Conservation (phyloP, 2,888 invertebrate species). For the Calameuta pallipes region DNA sequence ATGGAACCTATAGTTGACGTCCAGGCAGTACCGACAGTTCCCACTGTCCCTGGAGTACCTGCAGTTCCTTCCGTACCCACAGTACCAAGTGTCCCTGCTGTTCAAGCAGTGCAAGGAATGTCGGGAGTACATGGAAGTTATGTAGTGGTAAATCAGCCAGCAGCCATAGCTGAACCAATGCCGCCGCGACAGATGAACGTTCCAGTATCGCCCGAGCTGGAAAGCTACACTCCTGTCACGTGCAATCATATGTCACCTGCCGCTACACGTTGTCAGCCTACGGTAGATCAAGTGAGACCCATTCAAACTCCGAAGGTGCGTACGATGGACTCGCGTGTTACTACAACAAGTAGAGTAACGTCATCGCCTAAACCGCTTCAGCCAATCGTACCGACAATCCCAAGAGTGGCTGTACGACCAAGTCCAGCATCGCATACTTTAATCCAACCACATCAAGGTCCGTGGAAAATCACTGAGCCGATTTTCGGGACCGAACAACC, state of each 20-base stretch:
- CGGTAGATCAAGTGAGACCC: constrained; percentile 36
- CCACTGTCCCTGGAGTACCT: constrained; percentile 45
- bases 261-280: constrained; percentile 30
- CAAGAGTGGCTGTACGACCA: constrained; percentile 58
- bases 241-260: constrained; percentile 41
- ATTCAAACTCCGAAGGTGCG: constrained; percentile 39
- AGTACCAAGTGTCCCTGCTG: constrained; percentile 46
- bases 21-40: constrained; percentile 68
- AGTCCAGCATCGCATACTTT: constrained; percentile 45
- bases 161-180: constrained; percentile 40
- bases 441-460: constrained; percentile 10
- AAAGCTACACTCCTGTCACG: constrained; percentile 37
- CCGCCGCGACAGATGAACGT: constrained; percentile 25
- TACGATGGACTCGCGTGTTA: constrained; percentile 27
- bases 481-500: constrained; percentile 49
- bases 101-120: constrained; percentile 46
- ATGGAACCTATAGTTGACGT: constrained; percentile 84
- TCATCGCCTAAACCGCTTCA: constrained; percentile 40
- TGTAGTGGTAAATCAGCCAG: constrained; percentile 53
- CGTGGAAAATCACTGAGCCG: constrained; percentile 54
- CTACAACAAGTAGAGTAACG: constrained; percentile 32
- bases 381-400: constrained; percentile 49
- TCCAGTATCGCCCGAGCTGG: constrained; percentile 17
- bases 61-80: constrained; percentile 47
- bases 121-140: constrained; percentile 50